Percentiles rank a stretch among this genome's conserved stretches.
phyloP scores from a whole-genome alignment of 2,113 vertebrate genomes.

The Mustela lutreola region DNA sequence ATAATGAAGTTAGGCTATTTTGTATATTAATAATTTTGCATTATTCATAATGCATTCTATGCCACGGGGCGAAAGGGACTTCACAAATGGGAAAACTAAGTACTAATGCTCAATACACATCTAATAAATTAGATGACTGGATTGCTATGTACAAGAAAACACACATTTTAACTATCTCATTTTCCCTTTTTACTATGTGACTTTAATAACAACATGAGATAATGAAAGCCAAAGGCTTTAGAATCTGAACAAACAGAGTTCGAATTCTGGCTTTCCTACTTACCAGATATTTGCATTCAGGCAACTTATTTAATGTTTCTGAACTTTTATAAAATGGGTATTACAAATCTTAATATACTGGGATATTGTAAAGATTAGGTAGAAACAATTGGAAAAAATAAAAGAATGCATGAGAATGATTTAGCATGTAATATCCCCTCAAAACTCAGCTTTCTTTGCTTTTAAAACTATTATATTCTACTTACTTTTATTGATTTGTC shows the following conservation, averaged over 20 bases:
- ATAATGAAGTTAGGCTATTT: constrained; percentile 35
- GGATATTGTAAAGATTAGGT: not conserved
- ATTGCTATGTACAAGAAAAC: not conserved
- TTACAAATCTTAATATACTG: not conserved
- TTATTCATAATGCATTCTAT: constrained; percentile 6
- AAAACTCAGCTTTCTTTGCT: not conserved
- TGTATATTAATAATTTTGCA: constrained; percentile 50
- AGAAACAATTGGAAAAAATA: not conserved
- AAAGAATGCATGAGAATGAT: constrained; percentile 2
- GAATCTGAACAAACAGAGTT: not conserved
- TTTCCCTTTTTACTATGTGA: not conserved
- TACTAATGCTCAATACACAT: not conserved
- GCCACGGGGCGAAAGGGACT: not conserved
- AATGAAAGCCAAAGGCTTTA: not conserved
- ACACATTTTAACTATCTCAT: constrained; percentile 37
- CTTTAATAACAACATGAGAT: constrained; percentile 5
- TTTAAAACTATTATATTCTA: not conserved
- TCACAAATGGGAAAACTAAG: constrained; percentile 21
- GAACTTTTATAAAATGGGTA: not conserved
- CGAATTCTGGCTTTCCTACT: not conserved
- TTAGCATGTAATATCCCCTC: not conserved
- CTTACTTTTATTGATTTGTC: not conserved
- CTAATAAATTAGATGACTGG: not conserved
- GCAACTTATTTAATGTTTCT: not conserved
- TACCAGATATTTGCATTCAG: not conserved